Evolutionary conservation across 2,113 vertebrate genomes (phyloP), one percentile per base, ranked within the genome.

Genomic region (Nycticorax nycticorax): DNA sequence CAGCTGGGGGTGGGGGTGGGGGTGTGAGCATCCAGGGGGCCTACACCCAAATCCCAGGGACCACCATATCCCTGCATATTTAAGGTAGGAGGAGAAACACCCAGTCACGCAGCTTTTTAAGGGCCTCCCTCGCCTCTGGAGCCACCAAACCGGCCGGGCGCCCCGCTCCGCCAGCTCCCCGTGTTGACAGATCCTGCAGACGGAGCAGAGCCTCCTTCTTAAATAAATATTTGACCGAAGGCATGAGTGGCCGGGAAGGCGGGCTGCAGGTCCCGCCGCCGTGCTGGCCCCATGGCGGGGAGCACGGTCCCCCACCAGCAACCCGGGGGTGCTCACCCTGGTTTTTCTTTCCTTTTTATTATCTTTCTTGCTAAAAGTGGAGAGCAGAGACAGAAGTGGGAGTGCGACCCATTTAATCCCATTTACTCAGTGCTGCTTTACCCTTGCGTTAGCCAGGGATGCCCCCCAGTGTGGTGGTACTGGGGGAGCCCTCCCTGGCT

Each of bases 201-300:
- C 24, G 4, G 26, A 26, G 86, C 57, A 47, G 39, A 81, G 43
- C 60, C 93, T 53, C 87, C 89, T 80, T 45, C 79, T 93, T 80
- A 59, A 75, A 72, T 55, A 52, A 89, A 93, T 77, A 81, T 85
- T 96, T 89, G 91, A 73, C 63, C 33, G 11, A 78, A 71, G 77
- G 85, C 83, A 41, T 4, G 80, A 88, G 85, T 35, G 1, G 3
- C 22, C 0, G 13, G 82, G 56, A 69, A 55, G 85, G 77, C 2
- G 24, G 33, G 45, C 0, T 23, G 43, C 76, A 66, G 43, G 30
- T 72, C 79, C 68, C 1, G 4, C 28, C 2, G 0, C 63, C 19
- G 1, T 16, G 1, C n/a, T 39, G 50, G 37, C 43, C 41, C 74
- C 4, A 1, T 3, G 1, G 72, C 5, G 1, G 17, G 35, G 55